These are phyloP conservation scores for Brachypodius melanocephalos DNA, from an alignment of 2,113 vertebrate genomes.

Conservation along the genomic window DNA sequence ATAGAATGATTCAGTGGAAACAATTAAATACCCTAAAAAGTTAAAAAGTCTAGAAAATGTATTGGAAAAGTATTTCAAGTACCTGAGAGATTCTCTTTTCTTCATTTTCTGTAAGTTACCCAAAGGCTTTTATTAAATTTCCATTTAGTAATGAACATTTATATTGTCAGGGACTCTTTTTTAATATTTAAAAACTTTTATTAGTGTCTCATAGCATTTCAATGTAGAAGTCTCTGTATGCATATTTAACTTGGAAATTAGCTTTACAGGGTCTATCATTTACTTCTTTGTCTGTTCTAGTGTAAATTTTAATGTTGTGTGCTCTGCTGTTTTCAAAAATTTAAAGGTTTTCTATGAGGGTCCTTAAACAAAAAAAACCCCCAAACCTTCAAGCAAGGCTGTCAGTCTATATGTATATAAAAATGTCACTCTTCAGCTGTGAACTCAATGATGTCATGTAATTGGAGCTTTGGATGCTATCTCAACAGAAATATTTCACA, in stretches of 20 bases:
- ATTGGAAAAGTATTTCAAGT: not conserved
- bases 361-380: not conserved
- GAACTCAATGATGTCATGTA: not conserved
- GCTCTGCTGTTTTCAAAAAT: not conserved
- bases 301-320: not conserved
- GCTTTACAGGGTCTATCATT: not conserved
- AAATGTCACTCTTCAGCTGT: not conserved
- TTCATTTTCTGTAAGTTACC: not conserved
- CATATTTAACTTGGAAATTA: not conserved
- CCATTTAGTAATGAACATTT: not conserved
- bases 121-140: not conserved
- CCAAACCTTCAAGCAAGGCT: not conserved
- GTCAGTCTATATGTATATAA: not conserved
- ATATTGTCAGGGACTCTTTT: not conserved
- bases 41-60: not conserved
- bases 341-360: not conserved
- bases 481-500: not conserved
- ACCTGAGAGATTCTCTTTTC: not conserved
- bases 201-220: not conserved
- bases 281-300: not conserved
- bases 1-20: not conserved
- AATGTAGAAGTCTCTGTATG: not conserved
- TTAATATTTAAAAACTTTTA: not conserved
- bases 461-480: not conserved
- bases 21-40: not conserved